Conservation (phyloP, 2,113 vertebrate species). For the Seriola dumerili region DNA sequence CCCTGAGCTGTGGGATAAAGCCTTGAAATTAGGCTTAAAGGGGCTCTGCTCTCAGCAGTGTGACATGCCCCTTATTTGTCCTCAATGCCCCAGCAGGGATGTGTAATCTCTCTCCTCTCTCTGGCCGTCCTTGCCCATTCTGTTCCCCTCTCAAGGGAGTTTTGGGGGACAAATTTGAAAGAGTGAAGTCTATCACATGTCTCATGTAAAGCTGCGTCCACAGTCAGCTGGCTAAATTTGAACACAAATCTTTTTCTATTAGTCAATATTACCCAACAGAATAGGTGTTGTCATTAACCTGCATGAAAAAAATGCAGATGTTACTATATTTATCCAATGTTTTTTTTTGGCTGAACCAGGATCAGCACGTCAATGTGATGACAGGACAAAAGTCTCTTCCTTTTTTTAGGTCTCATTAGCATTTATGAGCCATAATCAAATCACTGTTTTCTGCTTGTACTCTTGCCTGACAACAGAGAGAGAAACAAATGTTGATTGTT, state of each 20-base stretch:
- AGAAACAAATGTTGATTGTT: not conserved
- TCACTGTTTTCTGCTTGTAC: not conserved
- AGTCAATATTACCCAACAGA: not conserved
- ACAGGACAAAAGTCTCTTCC: not conserved
- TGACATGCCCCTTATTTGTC: slow-evolving; percentile 55
- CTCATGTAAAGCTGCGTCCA: not conserved
- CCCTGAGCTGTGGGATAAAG: slow-evolving; percentile 67
- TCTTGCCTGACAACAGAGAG: not conserved
- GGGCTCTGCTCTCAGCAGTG: slow-evolving; percentile 54
- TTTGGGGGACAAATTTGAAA: not conserved
- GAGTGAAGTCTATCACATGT: not conserved
- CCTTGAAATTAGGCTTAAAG: slow-evolving; percentile 54
- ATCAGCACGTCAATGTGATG: not conserved
- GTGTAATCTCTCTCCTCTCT: slow-evolving; percentile 48
- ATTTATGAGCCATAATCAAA: not conserved
- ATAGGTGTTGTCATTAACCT: not conserved
- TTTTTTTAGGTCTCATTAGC: not conserved
- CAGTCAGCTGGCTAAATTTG: not conserved
- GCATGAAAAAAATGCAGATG: not conserved
- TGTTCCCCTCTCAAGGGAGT: slow-evolving; percentile 16
- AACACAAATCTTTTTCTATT: not conserved
- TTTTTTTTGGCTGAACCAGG: not conserved
- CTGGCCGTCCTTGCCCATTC: not conserved
- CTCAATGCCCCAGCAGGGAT: slow-evolving; percentile 40
- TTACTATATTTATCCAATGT: too few relatives aligned